Percentiles rank a stretch among this genome's conserved stretches.
Conservation (phyloP, 2,888 invertebrate species). For the Orchestes rusci region DNA sequence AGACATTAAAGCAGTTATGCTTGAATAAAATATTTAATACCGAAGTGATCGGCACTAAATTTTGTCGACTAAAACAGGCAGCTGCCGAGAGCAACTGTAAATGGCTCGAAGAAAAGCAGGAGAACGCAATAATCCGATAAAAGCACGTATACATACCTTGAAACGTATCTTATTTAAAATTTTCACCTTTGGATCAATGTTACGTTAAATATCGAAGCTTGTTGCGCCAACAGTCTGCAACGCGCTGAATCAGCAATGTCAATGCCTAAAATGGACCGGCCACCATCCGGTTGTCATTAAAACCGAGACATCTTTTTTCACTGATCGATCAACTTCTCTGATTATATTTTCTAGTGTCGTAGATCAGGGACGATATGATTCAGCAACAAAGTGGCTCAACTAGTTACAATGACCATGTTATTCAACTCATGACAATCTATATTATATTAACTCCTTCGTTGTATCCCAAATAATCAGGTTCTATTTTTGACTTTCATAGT, state of each 20-base stretch:
- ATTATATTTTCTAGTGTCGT: conserved; percentile 17
- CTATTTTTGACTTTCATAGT: too few relatives aligned
- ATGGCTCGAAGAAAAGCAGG: too few relatives aligned
- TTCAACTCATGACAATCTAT: too few relatives aligned
- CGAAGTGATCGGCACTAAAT: too few relatives aligned
- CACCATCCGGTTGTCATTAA: conserved; percentile 22
- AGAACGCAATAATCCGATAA: too few relatives aligned
- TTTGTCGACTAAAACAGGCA: neutral
- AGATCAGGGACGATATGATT: neutral
- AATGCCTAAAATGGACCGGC: conserved; percentile 20
- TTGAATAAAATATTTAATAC: too few relatives aligned
- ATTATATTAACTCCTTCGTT: too few relatives aligned
- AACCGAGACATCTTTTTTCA: conserved; percentile 21
- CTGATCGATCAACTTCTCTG: conserved; percentile 18
- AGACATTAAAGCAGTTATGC: too few relatives aligned
- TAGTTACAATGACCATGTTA: too few relatives aligned
- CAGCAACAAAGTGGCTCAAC: neutral
- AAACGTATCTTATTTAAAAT: conserved; percentile 12
- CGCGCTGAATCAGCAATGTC: conserved; percentile 19
- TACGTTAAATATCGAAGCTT: conserved; percentile 15
- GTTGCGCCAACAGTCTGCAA: conserved; percentile 13
- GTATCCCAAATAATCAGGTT: too few relatives aligned
- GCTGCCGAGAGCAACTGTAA: neutral
- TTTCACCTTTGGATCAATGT: conserved; percentile 22
- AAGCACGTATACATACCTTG: conserved; percentile 11